Percentiles rank a stretch among this genome's conserved stretches.
phyloP scores from a whole-genome alignment of 2,113 vertebrate genomes.

The Macquaria ambigua region DNA sequence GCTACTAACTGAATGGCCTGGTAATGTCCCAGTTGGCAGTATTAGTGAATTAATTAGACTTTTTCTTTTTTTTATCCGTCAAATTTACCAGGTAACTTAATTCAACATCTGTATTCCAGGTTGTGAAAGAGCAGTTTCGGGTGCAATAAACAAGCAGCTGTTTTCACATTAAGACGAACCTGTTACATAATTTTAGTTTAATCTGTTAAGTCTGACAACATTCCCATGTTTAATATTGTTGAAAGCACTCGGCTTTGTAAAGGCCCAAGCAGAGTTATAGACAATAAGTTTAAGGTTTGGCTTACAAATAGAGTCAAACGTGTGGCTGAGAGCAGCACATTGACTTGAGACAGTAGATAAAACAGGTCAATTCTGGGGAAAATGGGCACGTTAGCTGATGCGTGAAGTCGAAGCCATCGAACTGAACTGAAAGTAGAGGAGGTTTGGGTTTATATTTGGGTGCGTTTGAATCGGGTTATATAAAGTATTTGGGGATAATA shows the following conservation, averaged over 20 bases:
- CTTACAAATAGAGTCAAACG: slow-evolving; percentile 1
- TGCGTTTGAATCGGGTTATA: slow-evolving; percentile 53
- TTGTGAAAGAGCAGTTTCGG: slow-evolving; percentile 29
- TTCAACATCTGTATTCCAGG: not conserved
- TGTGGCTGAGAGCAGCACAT: not conserved
- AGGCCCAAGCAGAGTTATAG: not conserved
- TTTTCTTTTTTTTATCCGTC: not conserved
- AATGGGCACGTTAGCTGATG: not conserved
- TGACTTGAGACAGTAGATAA: slow-evolving; percentile 1
- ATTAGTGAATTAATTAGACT: not conserved
- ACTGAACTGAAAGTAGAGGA: slow-evolving; percentile 19
- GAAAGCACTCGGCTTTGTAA: slow-evolving; percentile 49
- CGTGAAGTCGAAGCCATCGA: not conserved
- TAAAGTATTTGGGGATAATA: slow-evolving; percentile 51
- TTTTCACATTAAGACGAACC: slow-evolving; percentile 40
- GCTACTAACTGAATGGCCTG: not conserved
- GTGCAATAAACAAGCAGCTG: slow-evolving; percentile 36
- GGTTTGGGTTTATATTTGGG: slow-evolving; percentile 34
- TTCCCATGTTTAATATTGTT: slow-evolving; percentile 47
- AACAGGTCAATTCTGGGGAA: not conserved
- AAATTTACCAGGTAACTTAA: slow-evolving; percentile 14
- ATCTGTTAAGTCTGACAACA: slow-evolving; percentile 39
- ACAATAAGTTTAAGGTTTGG: slow-evolving; percentile 9
- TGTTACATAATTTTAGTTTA: slow-evolving; percentile 47
- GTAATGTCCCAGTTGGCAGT: not conserved